Evolutionary conservation across 2,888 invertebrate species (phyloP), one percentile per base, ranked within the genome.

Genomic region (Leucania comma): DNA sequence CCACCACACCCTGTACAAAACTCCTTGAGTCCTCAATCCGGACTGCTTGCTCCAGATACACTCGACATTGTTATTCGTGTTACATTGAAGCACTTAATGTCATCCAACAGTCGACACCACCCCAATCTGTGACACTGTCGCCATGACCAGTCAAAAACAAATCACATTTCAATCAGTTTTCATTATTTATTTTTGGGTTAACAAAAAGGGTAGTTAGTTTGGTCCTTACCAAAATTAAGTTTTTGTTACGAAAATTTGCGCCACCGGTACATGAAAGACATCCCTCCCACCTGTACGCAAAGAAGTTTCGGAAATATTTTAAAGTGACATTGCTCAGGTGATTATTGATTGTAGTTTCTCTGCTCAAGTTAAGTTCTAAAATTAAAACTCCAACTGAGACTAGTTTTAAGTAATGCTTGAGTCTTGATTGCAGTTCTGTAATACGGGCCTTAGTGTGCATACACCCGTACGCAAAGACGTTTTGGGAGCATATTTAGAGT

Each of bases 81-180:
- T 81, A 93, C 90, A 91, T 91, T 93, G 92, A 91, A 89, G 80
- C 92, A 91, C 94, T 95, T 90, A 89, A 93, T 81, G 93, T 94
- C 95, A 94, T 10, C 14, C 14, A 17, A n/a, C 57, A 54, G 29
- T 72, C 75, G 84, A 88, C 88, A 26, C 17, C 38, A 58, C 59
- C 61, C 74, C 72, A 79, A 20, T 79, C 69, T 78, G 76, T 80
- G 67, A 75, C 72, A 77, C 60, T 75, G 74, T 71, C 35, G 26
- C 42, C 38, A 48, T 38, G 24, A 29, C 57, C 42, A 64, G 61
- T 72, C 65, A 68, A 48, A 51, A 62, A 51, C 26, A 51, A 80
- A n/a, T 51, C 26, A 3, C 22, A 14, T 42, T 59, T 59, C 53
- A 24, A 54, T 35, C 56, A 70, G 20, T 26, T 42, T 17, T 24